Conservation (phyloP, 2,113 vertebrate species). For the Origma solitaria region DNA sequence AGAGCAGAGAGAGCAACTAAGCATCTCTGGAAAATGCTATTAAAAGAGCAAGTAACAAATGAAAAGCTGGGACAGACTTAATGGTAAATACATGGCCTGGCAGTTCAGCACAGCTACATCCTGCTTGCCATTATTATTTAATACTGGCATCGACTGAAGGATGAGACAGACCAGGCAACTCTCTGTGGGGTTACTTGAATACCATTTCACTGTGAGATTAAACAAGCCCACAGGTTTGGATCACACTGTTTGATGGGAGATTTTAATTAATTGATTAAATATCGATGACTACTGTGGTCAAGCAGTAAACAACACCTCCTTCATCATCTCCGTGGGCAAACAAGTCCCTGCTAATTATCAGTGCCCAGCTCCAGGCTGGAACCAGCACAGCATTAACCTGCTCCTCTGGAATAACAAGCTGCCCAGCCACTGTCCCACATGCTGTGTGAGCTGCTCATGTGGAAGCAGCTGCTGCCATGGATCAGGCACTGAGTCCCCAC, state of each 20-base stretch:
- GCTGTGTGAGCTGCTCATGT: not conserved
- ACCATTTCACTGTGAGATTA: not conserved
- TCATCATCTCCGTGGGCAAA: not conserved
- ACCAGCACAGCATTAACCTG: not conserved
- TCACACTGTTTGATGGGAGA: not conserved
- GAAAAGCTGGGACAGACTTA: conserved; percentile 28
- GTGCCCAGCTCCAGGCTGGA: not conserved
- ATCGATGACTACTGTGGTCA: not conserved
- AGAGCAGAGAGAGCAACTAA: conserved; percentile 1
- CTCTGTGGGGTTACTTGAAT: not conserved
- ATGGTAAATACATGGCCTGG: not conserved
- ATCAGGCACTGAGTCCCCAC: not conserved
- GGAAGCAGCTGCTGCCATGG: not conserved
- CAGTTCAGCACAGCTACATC: conserved; percentile 11
- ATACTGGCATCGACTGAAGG: conserved; percentile 12
- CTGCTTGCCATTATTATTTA: conserved; percentile 15
- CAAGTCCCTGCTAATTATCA: not conserved
- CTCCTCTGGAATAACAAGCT: not conserved
- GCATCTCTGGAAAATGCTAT: conserved; percentile 43
- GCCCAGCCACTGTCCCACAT: not conserved
- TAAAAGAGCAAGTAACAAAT: conserved; percentile 45
- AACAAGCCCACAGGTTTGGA: not conserved
- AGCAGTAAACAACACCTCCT: not conserved
- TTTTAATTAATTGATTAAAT: not conserved
- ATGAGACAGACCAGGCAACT: not conserved